phyloP scores from a whole-genome alignment of 2,888 invertebrate species.

The Drosophila paranaensis region DNA sequence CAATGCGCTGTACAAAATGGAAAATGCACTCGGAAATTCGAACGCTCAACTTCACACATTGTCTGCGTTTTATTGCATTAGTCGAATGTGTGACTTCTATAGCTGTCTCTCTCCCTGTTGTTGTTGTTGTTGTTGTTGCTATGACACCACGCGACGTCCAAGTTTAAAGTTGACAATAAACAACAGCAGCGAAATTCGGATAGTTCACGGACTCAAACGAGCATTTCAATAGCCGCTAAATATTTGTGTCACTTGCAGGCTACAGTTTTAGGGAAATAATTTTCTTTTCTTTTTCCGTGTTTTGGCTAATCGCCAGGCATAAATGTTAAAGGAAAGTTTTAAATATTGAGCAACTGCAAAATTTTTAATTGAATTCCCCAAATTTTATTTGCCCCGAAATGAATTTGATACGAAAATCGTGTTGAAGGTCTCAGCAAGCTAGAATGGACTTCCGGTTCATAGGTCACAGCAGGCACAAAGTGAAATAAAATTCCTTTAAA shows the following conservation, averaged over 20 bases:
- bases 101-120: conserved; percentile 13
- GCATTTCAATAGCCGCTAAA: conserved; percentile 24
- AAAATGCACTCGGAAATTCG: conserved; percentile 75
- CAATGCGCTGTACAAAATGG: conserved; percentile 56
- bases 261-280: background rate
- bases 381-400: background rate
- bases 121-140: conserved; percentile 17
- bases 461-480: background rate
- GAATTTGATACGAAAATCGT: background rate
- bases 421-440: background rate
- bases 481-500: background rate
- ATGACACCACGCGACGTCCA: conserved; percentile 22
- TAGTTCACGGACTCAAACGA: background rate
- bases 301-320: background rate
- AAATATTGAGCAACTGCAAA: background rate
- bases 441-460: background rate
- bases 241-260: conserved; percentile 32
- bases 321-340: background rate
- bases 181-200: conserved; percentile 13
- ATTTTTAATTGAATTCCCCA: background rate
- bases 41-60: conserved; percentile 77
- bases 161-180: conserved; percentile 26
- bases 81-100: conserved; percentile 33
- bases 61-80: conserved; percentile 76
- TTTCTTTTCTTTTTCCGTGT: background rate